phyloP scores from a whole-genome alignment of 1,140 invertebrate species.

The Drosophila punjabiensis region DNA sequence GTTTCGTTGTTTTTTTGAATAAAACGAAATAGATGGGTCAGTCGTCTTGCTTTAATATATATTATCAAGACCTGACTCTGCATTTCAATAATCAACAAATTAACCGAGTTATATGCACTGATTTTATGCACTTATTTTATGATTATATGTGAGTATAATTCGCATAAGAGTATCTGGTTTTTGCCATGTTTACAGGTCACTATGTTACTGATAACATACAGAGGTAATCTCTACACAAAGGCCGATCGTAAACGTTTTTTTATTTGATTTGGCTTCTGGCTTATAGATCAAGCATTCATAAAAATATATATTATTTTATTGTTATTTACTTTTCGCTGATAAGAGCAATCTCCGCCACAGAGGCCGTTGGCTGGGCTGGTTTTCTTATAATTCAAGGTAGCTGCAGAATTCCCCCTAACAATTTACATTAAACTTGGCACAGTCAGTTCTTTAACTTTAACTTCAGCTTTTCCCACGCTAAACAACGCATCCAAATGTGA shows the following conservation, averaged over 20 bases:
- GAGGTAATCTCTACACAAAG: slow-evolving; percentile 5
- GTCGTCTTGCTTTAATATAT: too few relatives aligned
- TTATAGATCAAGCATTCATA: slow-evolving; percentile 4
- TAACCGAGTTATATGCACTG: background rate
- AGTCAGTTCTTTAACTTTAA: slow-evolving; percentile 25
- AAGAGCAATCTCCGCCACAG: slow-evolving; percentile 9
- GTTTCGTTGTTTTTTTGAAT: background rate
- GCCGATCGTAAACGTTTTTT: background rate
- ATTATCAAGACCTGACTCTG: too few relatives aligned
- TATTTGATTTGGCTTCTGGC: slow-evolving; percentile 7
- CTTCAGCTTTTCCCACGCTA: slow-evolving; percentile 33
- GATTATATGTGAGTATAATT: background rate
- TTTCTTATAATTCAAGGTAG: slow-evolving; percentile 22
- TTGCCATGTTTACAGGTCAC: background rate
- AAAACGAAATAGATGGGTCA: background rate
- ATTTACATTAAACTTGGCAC: slow-evolving; percentile 16
- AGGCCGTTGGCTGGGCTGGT: slow-evolving; percentile 2
- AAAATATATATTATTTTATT: slow-evolving; percentile 37
- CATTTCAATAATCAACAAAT: too few relatives aligned
- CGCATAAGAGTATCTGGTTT: background rate
- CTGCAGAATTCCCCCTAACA: background rate
- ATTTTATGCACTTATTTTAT: background rate
- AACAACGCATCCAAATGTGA: slow-evolving; percentile 38
- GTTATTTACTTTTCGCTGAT: slow-evolving; percentile 29
- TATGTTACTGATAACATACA: slow-evolving; percentile 23